Evolutionary conservation across 1,140 invertebrate species (phyloP).

Genomic region (Sinonovacula constricta): DNA sequence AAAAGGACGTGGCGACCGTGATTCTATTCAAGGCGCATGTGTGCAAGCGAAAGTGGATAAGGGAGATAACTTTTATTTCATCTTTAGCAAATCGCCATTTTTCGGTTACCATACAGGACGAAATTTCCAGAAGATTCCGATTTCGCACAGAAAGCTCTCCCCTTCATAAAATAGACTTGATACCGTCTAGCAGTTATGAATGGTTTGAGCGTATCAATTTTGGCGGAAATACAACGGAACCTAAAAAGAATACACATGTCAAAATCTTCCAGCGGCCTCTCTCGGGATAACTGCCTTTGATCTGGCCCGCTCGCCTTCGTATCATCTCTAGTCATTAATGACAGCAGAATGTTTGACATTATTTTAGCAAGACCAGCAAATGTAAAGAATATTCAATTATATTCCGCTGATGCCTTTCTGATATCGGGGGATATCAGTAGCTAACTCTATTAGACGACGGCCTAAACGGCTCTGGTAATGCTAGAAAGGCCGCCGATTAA

Average conservation of each 20-base stretch:
- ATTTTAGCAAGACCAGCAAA: slow-evolving; percentile 47
- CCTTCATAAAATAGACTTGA: no score
- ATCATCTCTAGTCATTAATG: slow-evolving; percentile 19
- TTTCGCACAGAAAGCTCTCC: no score
- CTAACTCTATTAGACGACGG: slow-evolving; percentile 52
- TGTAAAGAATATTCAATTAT: slow-evolving; percentile 57
- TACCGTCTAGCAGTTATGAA: no score
- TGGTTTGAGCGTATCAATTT: no score
- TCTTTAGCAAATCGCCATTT: no score
- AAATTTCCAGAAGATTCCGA: no score
- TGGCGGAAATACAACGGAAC: no score
- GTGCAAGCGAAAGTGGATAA: no score
- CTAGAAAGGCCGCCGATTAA: slow-evolving; percentile 28
- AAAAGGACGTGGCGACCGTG: no score
- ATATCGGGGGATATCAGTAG: slow-evolving; percentile 23
- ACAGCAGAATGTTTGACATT: slow-evolving; percentile 50
- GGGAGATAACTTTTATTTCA: no score
- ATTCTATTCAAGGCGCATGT: no score
- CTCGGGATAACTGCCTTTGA: slow-evolving; percentile 5
- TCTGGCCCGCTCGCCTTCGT: slow-evolving; percentile 9
- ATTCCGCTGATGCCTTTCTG: slow-evolving; percentile 45
- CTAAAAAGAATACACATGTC: slow-evolving; percentile 48
- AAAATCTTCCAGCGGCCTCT: slow-evolving; percentile 4
- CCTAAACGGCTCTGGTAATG: slow-evolving; percentile 43
- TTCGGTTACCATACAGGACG: no score